These are phyloP conservation scores for Typhlichthys subterraneus DNA, from an alignment of 2,797 vertebrate species.

Conservation along the genomic window DNA sequence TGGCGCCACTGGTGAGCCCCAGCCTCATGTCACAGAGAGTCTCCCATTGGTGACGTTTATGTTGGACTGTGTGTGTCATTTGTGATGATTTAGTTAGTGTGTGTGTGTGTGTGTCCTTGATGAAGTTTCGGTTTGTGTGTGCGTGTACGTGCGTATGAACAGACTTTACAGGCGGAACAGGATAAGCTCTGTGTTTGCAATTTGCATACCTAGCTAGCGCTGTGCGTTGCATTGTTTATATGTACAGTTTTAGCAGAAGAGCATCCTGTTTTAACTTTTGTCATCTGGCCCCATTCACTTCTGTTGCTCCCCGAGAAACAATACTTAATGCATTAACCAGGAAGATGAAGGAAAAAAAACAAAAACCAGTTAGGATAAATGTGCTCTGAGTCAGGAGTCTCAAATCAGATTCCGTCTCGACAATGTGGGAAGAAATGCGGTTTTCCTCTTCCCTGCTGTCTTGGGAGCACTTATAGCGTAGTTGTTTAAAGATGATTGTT, in stretches of 20 bases:
- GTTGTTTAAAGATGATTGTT: slow-evolving; percentile 24
- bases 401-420: too few relatives aligned
- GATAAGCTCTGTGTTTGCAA: not conserved
- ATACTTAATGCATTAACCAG: too few relatives aligned
- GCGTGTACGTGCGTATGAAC: slow-evolving; percentile 2
- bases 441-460: slow-evolving; percentile 23
- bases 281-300: slow-evolving; percentile 17
- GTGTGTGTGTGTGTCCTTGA: not conserved
- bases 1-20: slow-evolving; percentile 74
- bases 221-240: slow-evolving; percentile 21
- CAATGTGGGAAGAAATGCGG: too few relatives aligned
- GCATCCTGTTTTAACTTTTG: not conserved
- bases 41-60: not conserved
- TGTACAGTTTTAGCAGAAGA: not conserved
- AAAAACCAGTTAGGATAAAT: too few relatives aligned
- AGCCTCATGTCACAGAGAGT: slow-evolving; percentile 45
- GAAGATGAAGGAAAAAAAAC: too few relatives aligned
- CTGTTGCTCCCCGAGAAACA: not conserved
- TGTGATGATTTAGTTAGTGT: not conserved
- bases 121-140: not conserved
- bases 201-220: slow-evolving; percentile 18
- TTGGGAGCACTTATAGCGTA: slow-evolving; percentile 25
- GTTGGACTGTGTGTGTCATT: slow-evolving; percentile 2
- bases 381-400: too few relatives aligned
- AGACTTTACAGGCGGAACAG: slow-evolving; percentile 30